Base-by-base conservation (phyloP, 1,140 invertebrate species). In the Drosophila arawakana region DNA sequence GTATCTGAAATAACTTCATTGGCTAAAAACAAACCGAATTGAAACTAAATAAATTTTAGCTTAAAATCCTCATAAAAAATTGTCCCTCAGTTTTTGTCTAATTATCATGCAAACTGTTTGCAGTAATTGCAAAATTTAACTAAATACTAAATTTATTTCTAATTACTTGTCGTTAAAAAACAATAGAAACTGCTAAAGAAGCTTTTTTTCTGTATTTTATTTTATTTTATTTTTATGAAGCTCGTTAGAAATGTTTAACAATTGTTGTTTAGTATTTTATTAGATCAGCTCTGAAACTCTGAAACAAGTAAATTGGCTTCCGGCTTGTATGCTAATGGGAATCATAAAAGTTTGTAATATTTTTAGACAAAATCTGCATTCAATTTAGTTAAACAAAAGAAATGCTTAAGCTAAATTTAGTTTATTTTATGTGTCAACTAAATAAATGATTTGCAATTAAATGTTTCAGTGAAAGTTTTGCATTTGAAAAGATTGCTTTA, bases 1-100 rank as follows among this genome's bases (percentile, higher is more conserved):
- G 50, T 30, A 25, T 13, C 50, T 52, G 34, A 13, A 54, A 54
- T 54, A 37, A 15, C 50, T 54, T 54, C 50, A 54, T 54, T 54
- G 30, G n/a, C n/a, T 13, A 52, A 35, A 34, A 3, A 52, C 50
- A 15, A 50, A 11, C 4, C 15, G 21, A 21, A 9, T 47, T 47
- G 21, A 47, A 47, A 47, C 15, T 3, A 47, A 47, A 47, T 47
- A 8, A 47, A 47, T 47, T 15, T 47, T 7, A 4, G 15, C 15
- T 8, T 18, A 7, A 15, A 46, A 15, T 7, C 7, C 21, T 18
- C 46, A 4, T 13, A 13, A 1, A 6, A n/a, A 52, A 52, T 15
- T 15, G 30, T 35, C 7, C n/a, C 3, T 52, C 2, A 30, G 34
- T 3, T 30, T 52, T 52, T 35, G 47, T 25, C 10, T 25, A 25